Evolutionary conservation across 2,888 invertebrate species (phyloP).

Genomic region (Mimachlamys varia): DNA sequence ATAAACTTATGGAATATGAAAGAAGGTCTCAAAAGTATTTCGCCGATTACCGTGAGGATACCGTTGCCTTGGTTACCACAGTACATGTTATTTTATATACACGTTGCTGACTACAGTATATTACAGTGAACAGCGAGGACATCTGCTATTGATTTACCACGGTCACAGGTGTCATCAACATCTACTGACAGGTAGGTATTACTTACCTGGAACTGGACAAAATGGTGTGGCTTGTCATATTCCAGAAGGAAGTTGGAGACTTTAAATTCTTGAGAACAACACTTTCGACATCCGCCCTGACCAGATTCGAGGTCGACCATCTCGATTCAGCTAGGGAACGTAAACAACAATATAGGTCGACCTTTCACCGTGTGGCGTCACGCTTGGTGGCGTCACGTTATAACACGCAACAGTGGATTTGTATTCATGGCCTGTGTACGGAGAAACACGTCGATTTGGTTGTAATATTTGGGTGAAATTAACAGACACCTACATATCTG

Average conservation of each 20-base stretch:
- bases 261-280: conserved; percentile 49
- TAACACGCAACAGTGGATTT: neutral
- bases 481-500: no score
- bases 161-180: no score
- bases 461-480: no score
- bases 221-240: conserved; percentile 54
- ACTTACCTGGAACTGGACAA: conserved; percentile 58
- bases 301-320: neutral
- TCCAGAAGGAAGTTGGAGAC: conserved; percentile 52
- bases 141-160: no score
- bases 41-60: no score
- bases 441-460: no score
- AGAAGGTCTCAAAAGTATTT: no score
- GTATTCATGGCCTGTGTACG: neutral
- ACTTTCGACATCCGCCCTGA: neutral
- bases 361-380: neutral
- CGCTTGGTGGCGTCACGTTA: neutral
- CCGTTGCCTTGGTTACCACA: no score
- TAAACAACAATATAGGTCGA: neutral
- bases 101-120: no score
- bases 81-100: no score
- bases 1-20: no score
- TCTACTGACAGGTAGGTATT: neutral
- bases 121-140: no score
- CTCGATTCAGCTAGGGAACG: neutral